Percentiles rank a stretch among this genome's conserved stretches.
Conservation (phyloP, 2,113 vertebrate genomes). For the Proterorhinus semilunaris region DNA sequence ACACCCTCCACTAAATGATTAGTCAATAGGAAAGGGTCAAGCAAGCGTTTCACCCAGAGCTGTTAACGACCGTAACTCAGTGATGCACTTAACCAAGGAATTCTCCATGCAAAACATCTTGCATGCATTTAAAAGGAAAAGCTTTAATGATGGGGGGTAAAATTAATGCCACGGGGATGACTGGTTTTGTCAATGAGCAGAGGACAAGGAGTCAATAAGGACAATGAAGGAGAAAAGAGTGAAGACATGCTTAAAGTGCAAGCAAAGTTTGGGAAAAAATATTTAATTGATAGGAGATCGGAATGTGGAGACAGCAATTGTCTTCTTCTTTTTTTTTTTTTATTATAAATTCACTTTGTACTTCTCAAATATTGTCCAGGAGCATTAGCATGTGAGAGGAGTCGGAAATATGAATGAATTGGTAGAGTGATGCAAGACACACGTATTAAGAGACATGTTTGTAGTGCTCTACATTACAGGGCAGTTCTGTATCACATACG, state of each 20-base stretch:
- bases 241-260: slow-evolving; percentile 28
- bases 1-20: slow-evolving; percentile 72
- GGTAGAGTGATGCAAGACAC: no score
- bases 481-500: no score
- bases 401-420: no score
- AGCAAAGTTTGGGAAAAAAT: not conserved
- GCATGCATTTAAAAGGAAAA: slow-evolving; percentile 67
- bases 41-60: slow-evolving; percentile 72
- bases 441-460: no score
- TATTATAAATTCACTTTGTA: no score
- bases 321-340: no score
- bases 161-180: slow-evolving; percentile 71
- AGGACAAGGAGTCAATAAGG: slow-evolving; percentile 71
- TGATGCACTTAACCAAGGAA: slow-evolving; percentile 74
- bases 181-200: slow-evolving; percentile 66
- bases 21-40: slow-evolving; percentile 73
- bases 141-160: slow-evolving; percentile 67
- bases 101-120: slow-evolving; percentile 72
- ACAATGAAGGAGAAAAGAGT: slow-evolving; percentile 59
- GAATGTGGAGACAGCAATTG: no score
- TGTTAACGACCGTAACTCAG: slow-evolving; percentile 76
- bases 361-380: no score
- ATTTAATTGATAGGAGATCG: no score
- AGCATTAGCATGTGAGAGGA: no score
- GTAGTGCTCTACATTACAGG: no score